Evolutionary conservation across 2,113 vertebrate genomes (phyloP).

Genomic region (Mesembrinibis cayennensis): DNA sequence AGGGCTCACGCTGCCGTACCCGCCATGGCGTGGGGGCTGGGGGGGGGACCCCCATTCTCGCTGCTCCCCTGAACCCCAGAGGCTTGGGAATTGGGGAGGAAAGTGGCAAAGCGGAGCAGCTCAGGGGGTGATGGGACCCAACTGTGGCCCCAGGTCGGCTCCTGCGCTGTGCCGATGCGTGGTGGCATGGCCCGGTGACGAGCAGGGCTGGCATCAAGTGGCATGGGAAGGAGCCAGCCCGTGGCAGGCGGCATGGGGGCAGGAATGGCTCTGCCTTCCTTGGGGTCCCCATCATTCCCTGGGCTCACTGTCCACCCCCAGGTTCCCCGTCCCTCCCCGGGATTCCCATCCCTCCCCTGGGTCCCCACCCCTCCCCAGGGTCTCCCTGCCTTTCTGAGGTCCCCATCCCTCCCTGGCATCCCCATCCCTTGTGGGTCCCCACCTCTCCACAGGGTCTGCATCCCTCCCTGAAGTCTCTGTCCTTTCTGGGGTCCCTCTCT

Average conservation of each 20-base stretch:
- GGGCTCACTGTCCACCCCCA: too few species aligned
- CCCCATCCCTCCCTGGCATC: too few species aligned
- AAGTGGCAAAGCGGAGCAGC: neutral
- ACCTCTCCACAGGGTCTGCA: neutral
- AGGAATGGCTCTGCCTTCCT: neutral
- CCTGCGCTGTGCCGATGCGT: accelerated
- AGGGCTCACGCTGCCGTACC: neutral
- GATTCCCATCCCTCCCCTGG: neutral
- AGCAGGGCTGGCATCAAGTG: neutral
- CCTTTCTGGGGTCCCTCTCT: neutral
- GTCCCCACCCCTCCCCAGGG: too few species aligned
- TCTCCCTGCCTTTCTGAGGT: neutral
- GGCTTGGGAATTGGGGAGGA: neutral
- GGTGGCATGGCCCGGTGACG: neutral
- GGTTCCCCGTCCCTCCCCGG: too few species aligned
- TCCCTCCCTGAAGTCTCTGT: neutral
- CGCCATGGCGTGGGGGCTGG: accelerated
- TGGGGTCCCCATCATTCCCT: neutral
- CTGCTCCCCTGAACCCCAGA: neutral
- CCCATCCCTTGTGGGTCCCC: slow-evolving; percentile 45
- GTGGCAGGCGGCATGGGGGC: neutral
- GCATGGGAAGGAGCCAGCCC: neutral
- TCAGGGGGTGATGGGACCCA: neutral
- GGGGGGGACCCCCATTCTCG: too few species aligned
- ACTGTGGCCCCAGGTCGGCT: neutral